Base-by-base conservation (phyloP, 1,140 invertebrate species). In the Carposina sasakii region DNA sequence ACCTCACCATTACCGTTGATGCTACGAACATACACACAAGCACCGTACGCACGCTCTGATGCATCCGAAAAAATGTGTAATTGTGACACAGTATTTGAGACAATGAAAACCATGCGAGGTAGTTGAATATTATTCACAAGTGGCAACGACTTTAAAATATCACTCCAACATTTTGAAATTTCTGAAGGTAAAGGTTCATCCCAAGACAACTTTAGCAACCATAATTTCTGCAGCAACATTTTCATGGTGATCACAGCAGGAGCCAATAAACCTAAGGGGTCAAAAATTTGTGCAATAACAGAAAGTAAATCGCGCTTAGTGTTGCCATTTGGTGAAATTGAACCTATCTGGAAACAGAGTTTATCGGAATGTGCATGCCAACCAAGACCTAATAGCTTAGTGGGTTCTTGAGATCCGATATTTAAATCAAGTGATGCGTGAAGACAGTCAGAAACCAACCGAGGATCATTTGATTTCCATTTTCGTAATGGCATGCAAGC, bases 271-370 rank as follows among this genome's bases (percentile, higher is more conserved):
- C 55, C 51, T 16, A 60, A 9, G 13, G 54, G 59, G 31, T 63
- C 56, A 49, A 60, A 63, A 9, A 63, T 60, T 12, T 50, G 42
- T 23, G 56, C 34, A 12, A 60, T 54, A 12, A 56, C 19, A 20
- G 60, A 57, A 2, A 67, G 45, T 9, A 67, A 52, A 5, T 39
- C 40, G 13, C 56, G 52, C 41, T 59, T 65, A 1, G 44, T 53
- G 37, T 37, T 48, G 2, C n/a, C 31, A 4, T 16, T 22, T 10
- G 23, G 12, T 13, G 2, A 13, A 20, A 21, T n/a, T 10, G 16
- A 16, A 37, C 12, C 37, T 9, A 50, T 30, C 13, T 47, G 21
- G 42, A 60, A 49, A 13, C 24, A 45, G 20, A 57, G 17, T 13
- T 50, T 20, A 49, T 63, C 60, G 24, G 51, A 33, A 8, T 48